Evolutionary conservation across 2,888 invertebrate species (phyloP), one percentile per base, ranked within the genome.

Genomic region (Volucella bombylans): DNA sequence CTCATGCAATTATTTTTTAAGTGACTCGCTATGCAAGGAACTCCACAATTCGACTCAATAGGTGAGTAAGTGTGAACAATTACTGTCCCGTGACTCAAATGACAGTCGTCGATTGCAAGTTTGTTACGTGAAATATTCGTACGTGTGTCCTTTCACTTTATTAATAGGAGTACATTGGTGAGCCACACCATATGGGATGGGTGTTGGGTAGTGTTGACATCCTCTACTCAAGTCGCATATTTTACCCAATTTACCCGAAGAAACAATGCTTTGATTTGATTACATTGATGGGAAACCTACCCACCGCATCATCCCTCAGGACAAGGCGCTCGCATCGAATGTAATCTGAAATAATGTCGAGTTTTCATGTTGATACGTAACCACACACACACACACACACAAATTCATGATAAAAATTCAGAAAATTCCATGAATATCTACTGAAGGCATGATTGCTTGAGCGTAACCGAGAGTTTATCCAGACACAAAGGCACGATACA

Each of bases 211-310:
- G 49, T 49, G 14, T 8, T 8, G 6, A 39, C 6, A 1, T 41
- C 4, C 4, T 8, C 55, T 31, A 15, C 71, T 9, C 38, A 45
- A 38, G 41, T 57, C 49, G 55, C 80, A 72, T 82, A 73, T 47
- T 68, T 82, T 73, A 57, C 47, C 78, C 82, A 82, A 83, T 74
- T 74, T 69, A 54, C 49, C 43, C 73, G 31, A 67, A 71, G 69
- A 76, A 71, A 79, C 74, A 83, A 79, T 71, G 83, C 54, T 76
- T 83, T 79, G 79, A 83, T 76, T 83, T 79, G 83, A 83, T 83
- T 83, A 79, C 61, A 64, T 52, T 31, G 55, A 72, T 39, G 57
- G 31, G 38, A 31, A 10, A 39, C 10, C 15, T n/a, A 72, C 45
- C 18, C 15, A 12, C 8, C 4, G 1, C 23, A 10, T n/a, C 55